Evolutionary conservation across 2,888 invertebrate species (phyloP).

Genomic region (Dasypolia templi): DNA sequence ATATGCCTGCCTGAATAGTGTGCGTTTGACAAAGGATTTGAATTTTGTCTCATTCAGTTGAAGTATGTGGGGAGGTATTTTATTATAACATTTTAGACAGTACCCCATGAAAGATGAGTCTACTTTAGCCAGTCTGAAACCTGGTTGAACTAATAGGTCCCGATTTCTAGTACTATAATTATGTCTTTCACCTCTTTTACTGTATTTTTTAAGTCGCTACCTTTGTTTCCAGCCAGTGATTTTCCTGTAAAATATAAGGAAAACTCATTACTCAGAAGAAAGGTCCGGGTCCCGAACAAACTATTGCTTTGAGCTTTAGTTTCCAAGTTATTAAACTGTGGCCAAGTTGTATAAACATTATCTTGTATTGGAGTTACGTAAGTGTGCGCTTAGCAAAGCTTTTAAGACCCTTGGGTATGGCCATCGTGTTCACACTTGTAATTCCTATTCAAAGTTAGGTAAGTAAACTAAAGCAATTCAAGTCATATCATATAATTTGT

Average conservation of each 20-base stretch:
- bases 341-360: constrained; percentile 47
- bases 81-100: too few relatives aligned
- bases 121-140: too few relatives aligned
- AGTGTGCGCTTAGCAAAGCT: constrained; percentile 3
- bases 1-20: too few relatives aligned
- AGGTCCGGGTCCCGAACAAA: constrained; percentile 41
- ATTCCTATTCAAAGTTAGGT: background rate
- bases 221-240: constrained; percentile 47
- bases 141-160: too few relatives aligned
- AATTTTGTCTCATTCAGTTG: too few relatives aligned
- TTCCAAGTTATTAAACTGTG: constrained; percentile 57
- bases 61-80: too few relatives aligned
- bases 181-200: too few relatives aligned
- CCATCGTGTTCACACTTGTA: background rate
- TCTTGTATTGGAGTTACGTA: constrained; percentile 22
- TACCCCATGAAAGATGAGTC: too few relatives aligned
- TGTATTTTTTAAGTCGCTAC: constrained; percentile 28
- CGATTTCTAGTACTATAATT: too few relatives aligned
- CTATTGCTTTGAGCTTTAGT: constrained; percentile 53
- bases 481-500: background rate
- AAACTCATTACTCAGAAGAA: constrained; percentile 55
- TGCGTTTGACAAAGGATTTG: too few relatives aligned
- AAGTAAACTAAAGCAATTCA: background rate
- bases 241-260: constrained; percentile 49
- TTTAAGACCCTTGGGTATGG: background rate